Evolutionary conservation across 2,797 vertebrate genomes (phyloP), one percentile per base, ranked within the genome.

Genomic region (Rachycentron canadum): DNA sequence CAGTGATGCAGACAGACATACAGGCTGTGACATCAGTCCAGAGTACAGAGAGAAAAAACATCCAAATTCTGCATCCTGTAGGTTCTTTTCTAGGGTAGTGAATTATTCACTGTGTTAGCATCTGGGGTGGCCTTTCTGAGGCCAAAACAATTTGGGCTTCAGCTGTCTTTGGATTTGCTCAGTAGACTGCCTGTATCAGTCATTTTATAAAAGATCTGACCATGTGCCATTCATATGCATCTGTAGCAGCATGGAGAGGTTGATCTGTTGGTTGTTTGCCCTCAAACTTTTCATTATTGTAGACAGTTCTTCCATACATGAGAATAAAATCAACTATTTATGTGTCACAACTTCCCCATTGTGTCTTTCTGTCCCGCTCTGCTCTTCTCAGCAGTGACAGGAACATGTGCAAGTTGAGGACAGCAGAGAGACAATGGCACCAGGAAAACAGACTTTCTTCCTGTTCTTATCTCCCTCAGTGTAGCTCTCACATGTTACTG

Each of bases 21-120:
- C 38, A 38, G 26, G 25, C 69, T 43, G 34, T 80, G 43, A 36
- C 73, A 66, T 85, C 66, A 36, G 65, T 69, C 38, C 49, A 47
- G 36, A 73, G 26, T 17, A 16, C 7, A 49, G 56, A 67, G 17
- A 75, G 41, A 32, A 60, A 79, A 86, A 61, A 38, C 36, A 69
- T 60, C 63, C 43, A 68, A 75, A 75, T 80, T 79, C 69, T 81
- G 32, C 79, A 74, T 89, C 63, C 63, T 80, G 58, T 40, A 45
- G 70, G 58, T 82, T 84, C 57, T 57, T 84, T 82, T 88, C 85
- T 76, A 67, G 73, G 43, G 17, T 69, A 21, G 63, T 89, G 76
- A 90, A 93, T 90, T 78, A 93, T 94, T 91, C 68, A 93, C 10
- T 17, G 25, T 9, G 26, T 81, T 79, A 70, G 81, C 84, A 89